Evolutionary conservation across 2,797 vertebrate species (phyloP), one percentile per base, ranked within the genome.

Genomic region (Nasua narica): DNA sequence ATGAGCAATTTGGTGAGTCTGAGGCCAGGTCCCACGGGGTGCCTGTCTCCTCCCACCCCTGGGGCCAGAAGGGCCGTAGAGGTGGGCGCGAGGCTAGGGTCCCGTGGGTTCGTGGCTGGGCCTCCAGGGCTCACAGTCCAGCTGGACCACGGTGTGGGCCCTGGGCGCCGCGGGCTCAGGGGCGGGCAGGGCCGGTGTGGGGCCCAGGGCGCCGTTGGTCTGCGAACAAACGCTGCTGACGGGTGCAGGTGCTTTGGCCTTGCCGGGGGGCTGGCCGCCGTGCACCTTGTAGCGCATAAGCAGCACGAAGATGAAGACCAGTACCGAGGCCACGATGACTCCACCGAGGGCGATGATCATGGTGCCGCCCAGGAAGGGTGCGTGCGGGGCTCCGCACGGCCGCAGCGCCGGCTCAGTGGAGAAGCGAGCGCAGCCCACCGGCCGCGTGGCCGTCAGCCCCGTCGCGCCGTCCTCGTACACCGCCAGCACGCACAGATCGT

Each of bases 401-500:
- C 78, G 95, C 60, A 97, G 87, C 0, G 97, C 96, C 0, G 96
- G 97, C 35, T 97, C 97, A 0, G 98, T 98, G 90, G 98, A 98
- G 97, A 98, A 98, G 82, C 85, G 98, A 32, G 96, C 65, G 2
- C 98, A 98, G 96, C 98, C 98, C 56, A 98, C 98, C 0, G 98
- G 97, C 72, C 97, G 97, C 0, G 98, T 98, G 94, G 98, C 98
- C 0, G 98, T 98, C 48, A 98, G 95, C 27, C 98, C 96, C 0
- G 98, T 98, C 76, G 93, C 92, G 4, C 97, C n/a, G 0, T 98
- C 97, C 48, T 98, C 98, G 0, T 97, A 98, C 18, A 99, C 97
- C 0, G 98, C 98, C 1, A 98, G 84, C 37, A 99, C 98, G 7
- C 98, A 99, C 15, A 99, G 96, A 12, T 98, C 96, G 3, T 98